Evolutionary conservation across 2,888 invertebrate species (phyloP), one percentile per base, ranked within the genome.

Genomic region (Strigamia crassipes): DNA sequence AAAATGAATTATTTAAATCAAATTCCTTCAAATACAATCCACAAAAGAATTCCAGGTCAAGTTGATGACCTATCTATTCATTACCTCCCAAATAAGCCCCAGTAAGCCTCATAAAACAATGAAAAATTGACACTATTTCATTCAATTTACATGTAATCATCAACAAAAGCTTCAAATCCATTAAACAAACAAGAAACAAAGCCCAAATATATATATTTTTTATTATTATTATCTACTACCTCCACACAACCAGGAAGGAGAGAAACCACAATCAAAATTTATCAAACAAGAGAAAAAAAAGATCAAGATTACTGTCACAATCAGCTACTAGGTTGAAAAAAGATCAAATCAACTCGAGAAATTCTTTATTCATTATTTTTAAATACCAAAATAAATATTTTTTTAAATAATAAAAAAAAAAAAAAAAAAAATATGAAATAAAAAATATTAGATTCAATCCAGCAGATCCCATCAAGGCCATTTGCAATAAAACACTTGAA

Each of bases 381-480:
- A 34, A 34, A 6, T 34, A n/a, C n/a, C n/a, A n/a, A n/a, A 34
- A 34, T 34, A 34, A 34, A 34, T 34, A 34, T 6, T 34, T 34
- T n/a, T n/a, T n/a, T n/a, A 46, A 46, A 51, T n/a, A 18, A 15
- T 8, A 18, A 18, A 13, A 1, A 51, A 51, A n/a, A 15, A 51
- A 51, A 3, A 6, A 51, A n/a, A 51, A 51, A 18, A 18, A 18
- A 6, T 15, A 15, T 15, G 18, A 18, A 18, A 18, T 51, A 46
- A 46, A 51, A 51, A 18, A 18, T 51, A 51, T 51, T 15, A 51
- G n/a, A n/a, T n/a, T n/a, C n/a, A 18, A 3, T 15, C 42, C 51
- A 66, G 5, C 66, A 66, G 66, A 66, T 23, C 66, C 66, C 66
- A 66, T 66, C 66, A 66, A 66, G 66, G 66, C 66, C 66, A 66